Conservation (phyloP, 2,797 vertebrate species). For the Sparidentex hasta region DNA sequence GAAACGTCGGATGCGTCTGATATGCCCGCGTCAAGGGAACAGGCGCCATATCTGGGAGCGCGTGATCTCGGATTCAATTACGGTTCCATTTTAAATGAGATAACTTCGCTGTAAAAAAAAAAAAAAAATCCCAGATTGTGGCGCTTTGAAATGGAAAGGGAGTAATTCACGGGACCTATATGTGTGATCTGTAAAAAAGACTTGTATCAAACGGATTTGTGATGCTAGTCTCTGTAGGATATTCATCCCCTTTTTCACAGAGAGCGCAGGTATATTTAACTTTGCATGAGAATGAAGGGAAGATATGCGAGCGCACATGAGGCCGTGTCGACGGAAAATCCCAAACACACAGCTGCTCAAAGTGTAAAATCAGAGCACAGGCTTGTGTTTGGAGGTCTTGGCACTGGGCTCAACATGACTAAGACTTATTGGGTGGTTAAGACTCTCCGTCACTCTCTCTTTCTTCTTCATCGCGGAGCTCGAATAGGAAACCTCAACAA, state of each 20-base stretch:
- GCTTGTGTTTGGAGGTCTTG: conserved; percentile 37
- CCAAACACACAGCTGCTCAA: conserved; percentile 22
- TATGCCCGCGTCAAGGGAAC: conserved; percentile 69
- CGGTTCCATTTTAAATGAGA: conserved; percentile 76
- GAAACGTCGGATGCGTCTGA: conserved; percentile 73
- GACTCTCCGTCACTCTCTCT: conserved; percentile 7
- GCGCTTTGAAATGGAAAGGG: conserved; percentile 74
- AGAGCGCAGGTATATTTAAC: conserved; percentile 61
- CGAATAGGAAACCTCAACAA: conserved; percentile 18
- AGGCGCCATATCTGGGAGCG: conserved; percentile 44
- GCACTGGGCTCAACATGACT: conserved; percentile 20
- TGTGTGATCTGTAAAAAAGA: conserved; percentile 67
- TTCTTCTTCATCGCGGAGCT: conserved; percentile 14
- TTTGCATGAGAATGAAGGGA: conserved; percentile 56
- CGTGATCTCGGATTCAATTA: conserved; percentile 80
- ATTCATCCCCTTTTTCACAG: conserved; percentile 47
- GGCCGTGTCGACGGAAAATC: conserved; percentile 35
- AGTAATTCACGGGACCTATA: conserved; percentile 63
- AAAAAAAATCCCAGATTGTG: conserved; percentile 57
- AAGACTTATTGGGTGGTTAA: conserved; percentile 23
- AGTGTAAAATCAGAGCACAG: conserved; percentile 48
- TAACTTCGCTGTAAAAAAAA: conserved; percentile 59
- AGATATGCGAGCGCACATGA: conserved; percentile 48
- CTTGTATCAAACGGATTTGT: conserved; percentile 67
- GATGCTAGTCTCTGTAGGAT: conserved; percentile 54